A percentile compares a stretch with the other conserved stretches of the same genome.
Evolutionary conservation across 2,797 vertebrate species (phyloP).

Genomic region (Oreochromis mossambicus): DNA sequence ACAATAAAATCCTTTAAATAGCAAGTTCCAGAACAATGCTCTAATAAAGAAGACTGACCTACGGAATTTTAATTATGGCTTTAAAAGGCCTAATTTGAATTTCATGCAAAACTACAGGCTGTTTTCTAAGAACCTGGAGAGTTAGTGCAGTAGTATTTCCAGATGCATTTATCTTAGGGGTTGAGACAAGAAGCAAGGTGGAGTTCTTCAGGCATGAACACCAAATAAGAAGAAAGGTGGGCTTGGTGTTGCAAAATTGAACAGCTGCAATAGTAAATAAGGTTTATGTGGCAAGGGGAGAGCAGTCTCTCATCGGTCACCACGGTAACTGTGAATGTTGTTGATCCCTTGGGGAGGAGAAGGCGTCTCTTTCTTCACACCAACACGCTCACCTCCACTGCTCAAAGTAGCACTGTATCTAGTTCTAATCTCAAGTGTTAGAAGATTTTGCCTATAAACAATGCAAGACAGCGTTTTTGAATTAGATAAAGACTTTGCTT

Average conservation of each 20-base stretch:
- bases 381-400: slow-evolving; percentile 31
- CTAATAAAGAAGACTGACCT: slow-evolving; percentile 30
- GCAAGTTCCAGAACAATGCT: slow-evolving; percentile 22
- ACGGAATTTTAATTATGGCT: slow-evolving; percentile 40
- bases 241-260: slow-evolving; percentile 77
- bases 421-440: slow-evolving; percentile 33
- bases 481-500: not conserved
- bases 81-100: slow-evolving; percentile 49
- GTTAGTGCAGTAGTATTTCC: not conserved
- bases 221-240: slow-evolving; percentile 70
- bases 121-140: slow-evolving; percentile 17
- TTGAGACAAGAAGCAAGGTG: slow-evolving; percentile 28
- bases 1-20: slow-evolving; percentile 31
- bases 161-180: slow-evolving; percentile 39
- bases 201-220: slow-evolving; percentile 60
- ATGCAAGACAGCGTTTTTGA: not conserved
- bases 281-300: slow-evolving; percentile 78
- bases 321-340: slow-evolving; percentile 72
- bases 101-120: slow-evolving; percentile 16
- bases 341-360: slow-evolving; percentile 71
- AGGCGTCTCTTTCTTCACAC: slow-evolving; percentile 55
- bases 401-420: slow-evolving; percentile 21
- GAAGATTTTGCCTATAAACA: slow-evolving; percentile 18
- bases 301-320: slow-evolving; percentile 73
- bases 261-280: slow-evolving; percentile 82